These are phyloP conservation scores for Tachysurus fulvidraco DNA, from an alignment of 2,113 vertebrate genomes.

Conservation along the genomic window DNA sequence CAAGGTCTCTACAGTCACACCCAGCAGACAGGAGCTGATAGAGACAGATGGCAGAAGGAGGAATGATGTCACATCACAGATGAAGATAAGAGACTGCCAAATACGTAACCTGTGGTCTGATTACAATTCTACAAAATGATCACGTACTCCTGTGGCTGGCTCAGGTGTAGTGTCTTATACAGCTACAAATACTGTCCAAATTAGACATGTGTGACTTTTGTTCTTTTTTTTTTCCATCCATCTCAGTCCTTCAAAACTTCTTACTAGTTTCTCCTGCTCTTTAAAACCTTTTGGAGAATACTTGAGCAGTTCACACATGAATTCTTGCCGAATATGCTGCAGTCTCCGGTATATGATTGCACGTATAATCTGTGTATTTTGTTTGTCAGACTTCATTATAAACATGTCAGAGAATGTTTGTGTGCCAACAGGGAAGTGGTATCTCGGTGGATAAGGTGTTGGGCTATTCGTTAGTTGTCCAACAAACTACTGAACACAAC, in stretches of 20 bases:
- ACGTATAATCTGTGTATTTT: neutral
- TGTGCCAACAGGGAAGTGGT: no score
- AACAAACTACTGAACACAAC: no score
- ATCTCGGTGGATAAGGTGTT: no score
- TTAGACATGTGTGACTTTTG: neutral
- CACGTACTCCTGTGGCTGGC: neutral
- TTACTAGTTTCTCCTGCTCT: neutral
- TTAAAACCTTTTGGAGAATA: neutral
- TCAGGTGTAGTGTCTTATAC: neutral
- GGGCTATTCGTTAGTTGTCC: no score
- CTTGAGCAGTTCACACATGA: neutral
- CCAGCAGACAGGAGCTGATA: conserved; percentile 41
- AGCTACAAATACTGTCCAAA: neutral
- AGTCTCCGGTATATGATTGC: neutral
- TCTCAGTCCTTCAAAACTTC: neutral
- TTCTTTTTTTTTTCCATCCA: neutral
- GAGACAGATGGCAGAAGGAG: conserved; percentile 51
- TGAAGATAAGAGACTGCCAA: conserved; percentile 42
- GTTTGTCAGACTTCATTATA: neutral
- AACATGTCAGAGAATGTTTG: neutral
- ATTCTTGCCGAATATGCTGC: neutral
- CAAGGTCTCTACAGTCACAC: conserved; percentile 19
- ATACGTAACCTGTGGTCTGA: conserved; percentile 31
- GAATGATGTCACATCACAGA: conserved; percentile 46
- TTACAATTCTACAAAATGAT: conserved; percentile 28